Percentiles rank a stretch among this genome's conserved stretches.
These are phyloP conservation scores for Accipiter cooperii DNA, from an alignment of 2,113 vertebrate genomes.

Conservation along the genomic window DNA sequence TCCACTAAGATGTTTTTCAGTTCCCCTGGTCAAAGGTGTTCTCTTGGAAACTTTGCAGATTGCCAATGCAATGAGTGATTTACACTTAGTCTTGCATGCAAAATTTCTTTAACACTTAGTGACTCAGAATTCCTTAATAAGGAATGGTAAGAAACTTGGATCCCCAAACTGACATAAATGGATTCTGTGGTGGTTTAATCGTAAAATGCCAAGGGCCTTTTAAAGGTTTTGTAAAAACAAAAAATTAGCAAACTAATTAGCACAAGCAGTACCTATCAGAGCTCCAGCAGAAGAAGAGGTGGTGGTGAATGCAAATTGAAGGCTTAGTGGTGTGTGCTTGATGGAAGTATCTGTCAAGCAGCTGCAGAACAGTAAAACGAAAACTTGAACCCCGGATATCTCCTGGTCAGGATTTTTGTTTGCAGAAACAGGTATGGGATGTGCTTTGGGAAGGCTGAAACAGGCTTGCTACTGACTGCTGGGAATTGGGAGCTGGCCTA, in stretches of 20 bases:
- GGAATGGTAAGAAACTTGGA: background rate
- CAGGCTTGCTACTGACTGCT: background rate
- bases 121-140: background rate
- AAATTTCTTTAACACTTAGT: background rate
- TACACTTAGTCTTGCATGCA: background rate
- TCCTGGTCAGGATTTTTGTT: background rate
- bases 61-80: background rate
- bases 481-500: background rate
- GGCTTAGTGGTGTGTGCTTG: background rate
- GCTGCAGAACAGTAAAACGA: background rate
- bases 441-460: background rate
- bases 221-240: background rate
- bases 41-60: background rate
- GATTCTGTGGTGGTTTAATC: background rate
- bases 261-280: background rate
- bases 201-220: background rate
- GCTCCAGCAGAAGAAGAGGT: background rate
- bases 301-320: background rate
- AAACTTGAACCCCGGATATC: fast-evolving
- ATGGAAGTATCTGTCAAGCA: background rate
- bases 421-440: background rate
- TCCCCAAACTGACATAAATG: background rate
- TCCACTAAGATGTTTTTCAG: background rate
- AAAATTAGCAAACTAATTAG: background rate
- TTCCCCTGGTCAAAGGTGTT: background rate